Base-by-base conservation (phyloP, 2,113 vertebrate genomes). In the Ailuropoda melanoleuca region DNA sequence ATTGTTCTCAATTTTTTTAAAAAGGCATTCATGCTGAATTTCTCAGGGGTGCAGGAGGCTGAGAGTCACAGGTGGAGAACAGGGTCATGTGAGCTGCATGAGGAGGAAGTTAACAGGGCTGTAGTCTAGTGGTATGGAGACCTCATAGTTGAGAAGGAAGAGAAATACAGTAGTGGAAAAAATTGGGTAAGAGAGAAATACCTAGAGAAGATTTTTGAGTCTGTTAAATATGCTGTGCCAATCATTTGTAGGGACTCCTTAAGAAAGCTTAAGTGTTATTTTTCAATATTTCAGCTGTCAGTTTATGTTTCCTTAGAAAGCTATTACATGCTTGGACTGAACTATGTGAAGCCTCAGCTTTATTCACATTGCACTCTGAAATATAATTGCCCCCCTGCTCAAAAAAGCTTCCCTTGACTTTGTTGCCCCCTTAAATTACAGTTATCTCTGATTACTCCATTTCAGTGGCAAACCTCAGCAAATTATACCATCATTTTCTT, bases 291-390 rank as follows among this genome's bases (percentile, higher is more conserved):
- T 85, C 18, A 66, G 37, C 29, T 68, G 39, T 68, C 70, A 62
- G 48, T 46, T 87, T 62, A 34, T 62, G 50, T 53, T 89, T 81
- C 78, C 74, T 93, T 87, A 72, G 74, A 58, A 74, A 58, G 91
- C 62, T 84, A 29, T 70, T 72, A 53, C 2, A 97, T 62, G 95
- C 96, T 96, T 96, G 80, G 17, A 39, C 13, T 74, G 48, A 84
- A 77, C 48, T 46, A 90, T 43, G 77, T 72, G 95, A 98, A 95
- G 88, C 88, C 21, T 97, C 29, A 6, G 43, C 85, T 68, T 90
- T 92, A 90, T 56, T 91, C 81, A 96, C 50, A 8, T 90, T 94
- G 92, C 74, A 87, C 84, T 97, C 66, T 81, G 82, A 94, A 92
- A 80, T 87, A 43, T 43, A 86, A 88, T 75, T 0, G 0, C 37